Evolutionary conservation across 2,888 invertebrate species (phyloP).

Genomic region (Microctonus hyperodae): DNA sequence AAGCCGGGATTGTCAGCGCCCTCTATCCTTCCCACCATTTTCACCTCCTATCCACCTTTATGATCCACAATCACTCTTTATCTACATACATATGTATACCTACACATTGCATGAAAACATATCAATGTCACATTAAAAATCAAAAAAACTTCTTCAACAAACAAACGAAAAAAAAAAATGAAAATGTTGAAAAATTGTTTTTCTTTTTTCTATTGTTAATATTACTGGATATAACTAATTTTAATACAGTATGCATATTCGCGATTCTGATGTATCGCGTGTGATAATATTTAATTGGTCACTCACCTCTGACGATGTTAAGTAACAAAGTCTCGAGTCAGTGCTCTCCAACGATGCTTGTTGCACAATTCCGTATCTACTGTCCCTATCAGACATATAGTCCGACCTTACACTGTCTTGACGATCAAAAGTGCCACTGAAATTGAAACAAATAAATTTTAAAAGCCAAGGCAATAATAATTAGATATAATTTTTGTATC

Average conservation of each 20-base stretch:
- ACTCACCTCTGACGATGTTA: constrained; percentile 96
- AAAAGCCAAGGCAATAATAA: too few species aligned
- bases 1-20: constrained; percentile 27
- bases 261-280: not conserved
- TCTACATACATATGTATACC: not conserved
- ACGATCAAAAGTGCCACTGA: constrained; percentile 84
- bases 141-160: too few species aligned
- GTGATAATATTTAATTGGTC: constrained; percentile 46
- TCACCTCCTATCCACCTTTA: not conserved
- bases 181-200: too few species aligned
- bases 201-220: too few species aligned
- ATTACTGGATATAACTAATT: too few species aligned
- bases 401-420: constrained; percentile 90
- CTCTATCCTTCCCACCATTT: not conserved
- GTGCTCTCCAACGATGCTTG: constrained; percentile 95
- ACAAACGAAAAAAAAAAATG: too few species aligned
- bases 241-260: not conserved
- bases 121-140: too few species aligned
- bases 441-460: constrained; percentile 46
- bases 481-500: too few species aligned
- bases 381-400: constrained; percentile 89
- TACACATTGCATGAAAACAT: not conserved
- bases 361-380: constrained; percentile 86
- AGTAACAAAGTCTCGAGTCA: constrained; percentile 90
- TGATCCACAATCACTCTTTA: not conserved